Percentiles rank a stretch among this genome's conserved stretches.
phyloP scores from a whole-genome alignment of 1,140 invertebrate species.

The Drosophila ambigua region DNA sequence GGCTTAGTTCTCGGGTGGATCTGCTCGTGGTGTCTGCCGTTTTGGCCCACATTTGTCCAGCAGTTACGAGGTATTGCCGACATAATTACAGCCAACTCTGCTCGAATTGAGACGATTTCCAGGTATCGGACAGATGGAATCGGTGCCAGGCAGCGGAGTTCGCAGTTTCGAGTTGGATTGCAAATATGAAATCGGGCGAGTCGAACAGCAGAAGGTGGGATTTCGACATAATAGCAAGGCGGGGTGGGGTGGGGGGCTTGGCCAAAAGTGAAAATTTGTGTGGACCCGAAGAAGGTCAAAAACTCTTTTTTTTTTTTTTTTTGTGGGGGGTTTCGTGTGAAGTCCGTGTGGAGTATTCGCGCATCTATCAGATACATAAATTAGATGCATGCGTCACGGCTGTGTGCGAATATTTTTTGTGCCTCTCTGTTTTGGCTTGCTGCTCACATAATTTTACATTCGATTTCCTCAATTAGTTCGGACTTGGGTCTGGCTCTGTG shows the following conservation, averaged over 20 bases:
- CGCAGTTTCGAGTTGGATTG: slow-evolving; percentile 18
- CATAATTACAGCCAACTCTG: slow-evolving; percentile 23
- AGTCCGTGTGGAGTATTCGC: neutral
- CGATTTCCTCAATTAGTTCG: slow-evolving; percentile 72
- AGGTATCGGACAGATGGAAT: slow-evolving; percentile 39
- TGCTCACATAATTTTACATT: slow-evolving; percentile 74
- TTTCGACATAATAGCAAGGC: too few species aligned
- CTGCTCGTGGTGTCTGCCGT: too few species aligned
- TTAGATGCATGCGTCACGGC: slow-evolving; percentile 55
- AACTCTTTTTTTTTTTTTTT: slow-evolving; percentile 7
- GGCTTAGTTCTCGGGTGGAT: too few species aligned
- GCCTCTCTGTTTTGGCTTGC: slow-evolving; percentile 6
- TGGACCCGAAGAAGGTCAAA: slow-evolving; percentile 26
- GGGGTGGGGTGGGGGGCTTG: neutral
- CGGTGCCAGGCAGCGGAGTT: neutral
- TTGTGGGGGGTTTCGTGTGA: slow-evolving; percentile 33
- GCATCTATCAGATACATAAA: slow-evolving; percentile 66
- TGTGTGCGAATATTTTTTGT: slow-evolving; percentile 29
- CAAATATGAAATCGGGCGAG: slow-evolving; percentile 50
- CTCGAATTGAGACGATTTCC: slow-evolving; percentile 36
- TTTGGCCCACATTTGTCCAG: slow-evolving; percentile 31
- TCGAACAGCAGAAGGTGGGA: too few species aligned
- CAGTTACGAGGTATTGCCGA: slow-evolving; percentile 7
- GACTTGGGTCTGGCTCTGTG: too few species aligned
- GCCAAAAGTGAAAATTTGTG: slow-evolving; percentile 15